Evolutionary conservation across 2,113 vertebrate genomes (phyloP), one percentile per base, ranked within the genome.

Genomic region (Alligator sinensis): DNA sequence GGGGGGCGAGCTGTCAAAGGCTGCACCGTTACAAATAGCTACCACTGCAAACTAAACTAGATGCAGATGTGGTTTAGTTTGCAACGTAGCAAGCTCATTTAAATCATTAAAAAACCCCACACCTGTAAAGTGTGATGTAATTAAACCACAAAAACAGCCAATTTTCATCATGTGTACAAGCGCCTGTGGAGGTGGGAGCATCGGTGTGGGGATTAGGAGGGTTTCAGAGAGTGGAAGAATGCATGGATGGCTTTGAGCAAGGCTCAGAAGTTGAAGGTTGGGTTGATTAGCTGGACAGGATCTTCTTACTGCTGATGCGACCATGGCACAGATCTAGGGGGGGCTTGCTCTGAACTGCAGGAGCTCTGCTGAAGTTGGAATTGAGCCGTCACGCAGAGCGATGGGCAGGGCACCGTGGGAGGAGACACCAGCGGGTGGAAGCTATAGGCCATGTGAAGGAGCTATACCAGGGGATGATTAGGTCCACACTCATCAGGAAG

Each of bases 121-220:
- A 47, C 47, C 7, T 47, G 47, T 47, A 47, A 47, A 47, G 47
- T 47, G 47, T 47, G 47, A 47, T 9, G 47, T 47, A 9, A 47
- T 47, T 47, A 47, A 47, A 47, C 47, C 47, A 47, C 47, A 47
- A 8, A 47, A 47, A 47, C 47, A 47, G 47, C 72, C 18, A 3
- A 8, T 82, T 97, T 63, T 83, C 47, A 7, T 47, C 47, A 47
- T 47, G 47, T 47, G 47, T 47, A 47, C 47, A 47, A 47, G 47
- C 0, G 0, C 0, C 28, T 87, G 64, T 84, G 57, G 27, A 70
- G 80, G 9, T 5, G 54, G 28, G 30, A 59, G 28, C n/a, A 4
- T 34, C n/a, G 1, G 54, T n/a, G 13, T 22, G 15, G 15, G 57
- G 54, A 54, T 18, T 17, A 63, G 66, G 30, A 14, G 30, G 59